Percentiles rank a stretch among this genome's conserved stretches.
These are phyloP conservation scores for Mesorhabditis sp. DNA, from an alignment of 2,888 invertebrate genomes.

Conservation along the genomic window DNA sequence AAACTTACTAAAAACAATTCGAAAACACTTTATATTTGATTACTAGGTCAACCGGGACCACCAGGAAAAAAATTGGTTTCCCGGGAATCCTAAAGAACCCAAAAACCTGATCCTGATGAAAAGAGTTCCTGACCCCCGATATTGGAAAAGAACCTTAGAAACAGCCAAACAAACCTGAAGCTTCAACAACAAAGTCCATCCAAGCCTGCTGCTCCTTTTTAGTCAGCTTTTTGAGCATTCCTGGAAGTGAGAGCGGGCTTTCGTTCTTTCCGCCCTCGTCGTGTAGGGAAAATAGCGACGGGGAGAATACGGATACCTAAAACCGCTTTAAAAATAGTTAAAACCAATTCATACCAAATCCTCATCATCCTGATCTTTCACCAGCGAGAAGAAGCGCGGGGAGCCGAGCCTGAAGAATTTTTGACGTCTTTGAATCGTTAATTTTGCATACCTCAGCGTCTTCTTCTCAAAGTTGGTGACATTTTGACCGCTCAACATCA, in stretches of 20 bases:
- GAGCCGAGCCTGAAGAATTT: constrained; percentile 29
- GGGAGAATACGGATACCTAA: constrained; percentile 49
- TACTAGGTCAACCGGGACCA: too few species aligned
- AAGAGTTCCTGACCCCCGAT: too few species aligned
- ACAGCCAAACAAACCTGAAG: constrained; percentile 29
- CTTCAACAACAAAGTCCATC: constrained; percentile 55
- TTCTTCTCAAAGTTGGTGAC: constrained; percentile 51
- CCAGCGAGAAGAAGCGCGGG: constrained; percentile 48
- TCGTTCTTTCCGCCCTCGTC: constrained; percentile 47
- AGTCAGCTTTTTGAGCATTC: constrained; percentile 42
- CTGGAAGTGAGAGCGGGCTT: constrained; percentile 43
- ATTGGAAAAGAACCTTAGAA: too few species aligned
- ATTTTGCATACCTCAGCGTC: constrained; percentile 36
- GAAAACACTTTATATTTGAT: too few species aligned
- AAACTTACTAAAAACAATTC: too few species aligned
- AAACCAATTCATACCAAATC: constrained; percentile 16
- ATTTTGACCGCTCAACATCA: constrained; percentile 48
- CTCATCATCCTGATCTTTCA: constrained; percentile 49
- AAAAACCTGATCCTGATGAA: too few species aligned
- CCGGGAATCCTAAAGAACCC: too few species aligned
- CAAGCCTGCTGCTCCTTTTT: constrained; percentile 48
- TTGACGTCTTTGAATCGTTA: not conserved
- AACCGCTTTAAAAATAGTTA: constrained; percentile 2
- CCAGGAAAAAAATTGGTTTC: too few species aligned
- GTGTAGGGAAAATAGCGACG: constrained; percentile 53